Percentiles rank a stretch among this genome's conserved stretches.
phyloP scores from a whole-genome alignment of 2,113 vertebrate genomes.

The Mystacornis crossleyi region DNA sequence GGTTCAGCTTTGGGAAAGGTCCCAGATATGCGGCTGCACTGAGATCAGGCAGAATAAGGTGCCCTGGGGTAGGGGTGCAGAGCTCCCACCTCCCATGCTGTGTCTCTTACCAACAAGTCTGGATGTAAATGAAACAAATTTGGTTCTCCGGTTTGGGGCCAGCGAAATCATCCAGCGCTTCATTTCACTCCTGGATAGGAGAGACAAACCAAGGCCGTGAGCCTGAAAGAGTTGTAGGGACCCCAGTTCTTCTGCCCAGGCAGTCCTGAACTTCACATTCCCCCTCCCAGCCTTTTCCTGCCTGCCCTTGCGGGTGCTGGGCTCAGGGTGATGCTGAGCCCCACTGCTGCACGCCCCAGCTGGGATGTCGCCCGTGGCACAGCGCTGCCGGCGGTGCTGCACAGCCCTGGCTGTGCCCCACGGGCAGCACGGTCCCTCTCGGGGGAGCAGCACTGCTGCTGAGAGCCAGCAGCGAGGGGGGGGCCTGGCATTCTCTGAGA shows the following conservation, averaged over 20 bases:
- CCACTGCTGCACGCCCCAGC: fast-evolving
- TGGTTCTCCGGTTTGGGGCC: conserved; percentile 90
- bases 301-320: not conserved
- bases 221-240: not conserved
- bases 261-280: not conserved
- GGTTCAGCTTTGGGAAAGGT: not conserved
- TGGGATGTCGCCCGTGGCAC: not conserved
- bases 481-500: not conserved
- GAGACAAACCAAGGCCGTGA: not conserved
- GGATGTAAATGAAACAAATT: conserved; percentile 89
- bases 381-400: not conserved
- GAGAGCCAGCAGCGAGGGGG: not conserved
- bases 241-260: not conserved
- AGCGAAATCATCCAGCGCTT: conserved; percentile 94
- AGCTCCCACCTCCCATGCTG: not conserved
- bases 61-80: not conserved
- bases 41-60: not conserved
- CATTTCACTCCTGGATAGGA: conserved; percentile 88
- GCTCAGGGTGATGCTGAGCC: not conserved
- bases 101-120: conserved; percentile 84
- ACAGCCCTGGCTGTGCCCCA: not conserved
- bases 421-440: not conserved
- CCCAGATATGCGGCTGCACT: not conserved
- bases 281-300: not conserved
- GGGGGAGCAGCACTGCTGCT: not conserved